Evolutionary conservation across 2,797 vertebrate species (phyloP), one percentile per base, ranked within the genome.

Genomic region (Takifugu rubripes): DNA sequence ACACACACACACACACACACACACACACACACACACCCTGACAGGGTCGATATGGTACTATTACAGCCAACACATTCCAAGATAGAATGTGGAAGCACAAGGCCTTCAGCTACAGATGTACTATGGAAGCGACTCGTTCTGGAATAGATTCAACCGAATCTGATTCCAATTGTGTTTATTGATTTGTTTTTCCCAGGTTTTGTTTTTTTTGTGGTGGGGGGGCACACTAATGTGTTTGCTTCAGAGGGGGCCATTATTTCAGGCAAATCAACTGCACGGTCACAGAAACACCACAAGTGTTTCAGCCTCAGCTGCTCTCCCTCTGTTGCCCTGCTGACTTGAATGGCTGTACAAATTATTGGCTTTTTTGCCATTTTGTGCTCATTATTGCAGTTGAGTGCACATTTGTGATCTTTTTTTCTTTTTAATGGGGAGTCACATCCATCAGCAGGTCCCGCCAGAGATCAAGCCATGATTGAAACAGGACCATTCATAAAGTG

Each of bases 1-100:
- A 10, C 15, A 48, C 61, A 68, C 24, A 52, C 49, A 45, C 48
- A 29, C 58, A 50, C 17, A 10, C 11, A 47, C 61, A 68, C 24
- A 52, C 49, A 43, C 47, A 27, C 58, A 50, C 17, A 52, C 54
- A 55, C 55, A 52, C 51, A 45, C 49, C 45, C 24, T 53, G 52
- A 59, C 45, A 56, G 16, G 54, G 62, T 64, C 77, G 74, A 79
- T 78, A 77, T 81, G 75, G 62, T 84, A 51, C 58, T 62, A 70
- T 70, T 81, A 47, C 62, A 70, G 70, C 70, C 49, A 61, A 53
- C 47, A 55, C 68, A 82, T 84, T 83, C 74, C 76, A 64, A 7
- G 33, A 49, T 52, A 55, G 64, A 49, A 51, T 61, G 49, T 3
- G 44, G 64, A 44, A 58, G 31, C 52, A 33, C 44, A 49, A 26